These are phyloP conservation scores for Brachyistius frenatus DNA, from an alignment of 2,113 vertebrate genomes.

Conservation along the genomic window DNA sequence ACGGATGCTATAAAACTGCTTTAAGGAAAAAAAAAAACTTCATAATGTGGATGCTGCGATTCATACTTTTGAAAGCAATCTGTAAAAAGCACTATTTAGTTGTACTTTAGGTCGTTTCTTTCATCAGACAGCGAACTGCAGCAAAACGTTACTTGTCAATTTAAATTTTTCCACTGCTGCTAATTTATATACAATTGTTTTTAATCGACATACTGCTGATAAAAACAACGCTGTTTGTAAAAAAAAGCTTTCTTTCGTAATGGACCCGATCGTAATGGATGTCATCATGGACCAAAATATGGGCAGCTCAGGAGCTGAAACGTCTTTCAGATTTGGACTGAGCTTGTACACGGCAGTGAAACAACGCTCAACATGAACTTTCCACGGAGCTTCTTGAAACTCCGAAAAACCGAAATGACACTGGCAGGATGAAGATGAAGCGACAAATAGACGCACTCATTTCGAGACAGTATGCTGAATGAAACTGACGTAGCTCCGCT, in stretches of 20 bases:
- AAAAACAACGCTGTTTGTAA: background rate
- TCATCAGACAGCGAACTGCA: slow-evolving; percentile 20
- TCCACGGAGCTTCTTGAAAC: background rate
- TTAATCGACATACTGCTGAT: background rate
- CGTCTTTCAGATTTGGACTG: background rate
- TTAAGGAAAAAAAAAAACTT: background rate
- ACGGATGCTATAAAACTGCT: too few species aligned
- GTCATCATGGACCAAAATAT: background rate
- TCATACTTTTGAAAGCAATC: slow-evolving; percentile 31
- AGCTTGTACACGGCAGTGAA: background rate
- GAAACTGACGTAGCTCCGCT: slow-evolving; percentile 11
- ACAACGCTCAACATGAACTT: background rate
- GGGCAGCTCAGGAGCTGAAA: background rate
- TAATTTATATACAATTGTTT: slow-evolving; percentile 4
- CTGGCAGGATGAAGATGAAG: background rate
- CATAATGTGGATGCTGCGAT: slow-evolving; percentile 1
- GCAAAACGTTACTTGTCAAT: slow-evolving; percentile 4
- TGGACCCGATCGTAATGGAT: background rate
- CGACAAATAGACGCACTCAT: background rate
- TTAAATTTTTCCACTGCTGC: slow-evolving; percentile 1
- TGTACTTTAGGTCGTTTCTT: slow-evolving; percentile 17
- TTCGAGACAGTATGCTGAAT: slow-evolving; percentile 8
- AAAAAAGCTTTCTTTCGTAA: background rate
- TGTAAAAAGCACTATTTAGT: slow-evolving; percentile 12
- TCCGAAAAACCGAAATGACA: background rate